Evolutionary conservation across 2,888 invertebrate species (phyloP), one percentile per base, ranked within the genome.

Genomic region (Dusona sp.): DNA sequence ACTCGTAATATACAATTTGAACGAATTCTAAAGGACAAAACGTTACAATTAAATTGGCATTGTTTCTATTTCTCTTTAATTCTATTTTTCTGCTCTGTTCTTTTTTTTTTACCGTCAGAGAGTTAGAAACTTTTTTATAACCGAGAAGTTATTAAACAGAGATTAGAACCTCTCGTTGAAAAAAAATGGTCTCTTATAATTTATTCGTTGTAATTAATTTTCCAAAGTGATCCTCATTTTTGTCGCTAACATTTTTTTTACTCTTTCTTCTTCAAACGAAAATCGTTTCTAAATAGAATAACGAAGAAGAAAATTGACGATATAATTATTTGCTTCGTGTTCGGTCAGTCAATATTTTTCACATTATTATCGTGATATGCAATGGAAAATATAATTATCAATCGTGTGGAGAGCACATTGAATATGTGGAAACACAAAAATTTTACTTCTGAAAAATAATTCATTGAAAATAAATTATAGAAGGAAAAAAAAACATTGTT

Each of bases 1-100:
- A 88, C 89, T 88, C 84, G 81, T 85, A 83, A 88, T 84, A 88
- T 87, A 88, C 77, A 83, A 80, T 84, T 88, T 57, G 29, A 85
- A 83, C 42, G 73, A 38, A 78, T 80, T 78, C 74, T 51, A 77
- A 83, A 51, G 16, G 51, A 67, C 22, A 77, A 84, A 67, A 80
- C 72, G 29, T 84, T 86, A 73, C 45, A 64, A 83, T 86, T 64
- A 86, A 88, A 87, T 89, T 84, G 83, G 85, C 83, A 74, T 80
- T 73, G 22, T 82, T 33, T 67, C 61, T 45, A 67, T 57, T 51
- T 3, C 29, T 67, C 29, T 79, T 45, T 67, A 29, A 36, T 42
- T 74, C 48, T 72, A 16, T 19, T 57, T 38, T 68, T 38, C 42
- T 68, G 25, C 45, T 22, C 64, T 36, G 22, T 64, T 54, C 57